Evolutionary conservation across 2,888 invertebrate species (phyloP), one percentile per base, ranked within the genome.

Genomic region (Lycocerus yunnanus): DNA sequence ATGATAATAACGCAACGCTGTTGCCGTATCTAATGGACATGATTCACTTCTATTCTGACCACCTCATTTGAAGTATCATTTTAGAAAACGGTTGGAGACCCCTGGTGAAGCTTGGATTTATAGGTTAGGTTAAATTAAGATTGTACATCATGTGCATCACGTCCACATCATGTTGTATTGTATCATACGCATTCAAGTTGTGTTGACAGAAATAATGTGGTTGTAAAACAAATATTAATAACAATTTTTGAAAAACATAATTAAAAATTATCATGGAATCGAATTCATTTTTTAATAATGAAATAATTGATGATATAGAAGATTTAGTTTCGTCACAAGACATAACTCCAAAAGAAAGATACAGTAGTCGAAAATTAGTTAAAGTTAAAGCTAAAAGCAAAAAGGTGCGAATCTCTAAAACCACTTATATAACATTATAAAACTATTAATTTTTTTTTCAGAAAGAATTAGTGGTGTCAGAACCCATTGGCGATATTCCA

Each of bases 261-360:
- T 15, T 43, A 15, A 10, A 43, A 13, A 68, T 1, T 11, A 61
- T 5, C 67, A 77, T 74, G 72, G 63, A 69, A 13, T 11, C 20
- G 13, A 20, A 58, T 21, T 59, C 65, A 3, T 63, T 89, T 75
- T 92, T 43, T 43, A 43, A 92, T 84, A 89, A 88, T 81, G 93
- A 93, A 88, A 91, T 91, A 81, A 92, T 95, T 79, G 93, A 93
- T 72, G 95, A 95, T 87, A 95, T 95, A 77, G 95, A 95, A 87
- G 95, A 95, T 89, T 88, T 95, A 81, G 93, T 95, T 87, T 92
- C 93, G 18, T 90, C 93, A 0, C 93, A 95, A 80, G 94, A 95
- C 83, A 91, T 95, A 21, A 93, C 93, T 43, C 94, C 95, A 0
- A 94, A 94, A 83, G 92, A 94, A 81, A 89, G 94, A 78, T 94